Evolutionary conservation across 2,797 vertebrate genomes (phyloP), one percentile per base, ranked within the genome.

Genomic region (Hephaestus fuliginosus): DNA sequence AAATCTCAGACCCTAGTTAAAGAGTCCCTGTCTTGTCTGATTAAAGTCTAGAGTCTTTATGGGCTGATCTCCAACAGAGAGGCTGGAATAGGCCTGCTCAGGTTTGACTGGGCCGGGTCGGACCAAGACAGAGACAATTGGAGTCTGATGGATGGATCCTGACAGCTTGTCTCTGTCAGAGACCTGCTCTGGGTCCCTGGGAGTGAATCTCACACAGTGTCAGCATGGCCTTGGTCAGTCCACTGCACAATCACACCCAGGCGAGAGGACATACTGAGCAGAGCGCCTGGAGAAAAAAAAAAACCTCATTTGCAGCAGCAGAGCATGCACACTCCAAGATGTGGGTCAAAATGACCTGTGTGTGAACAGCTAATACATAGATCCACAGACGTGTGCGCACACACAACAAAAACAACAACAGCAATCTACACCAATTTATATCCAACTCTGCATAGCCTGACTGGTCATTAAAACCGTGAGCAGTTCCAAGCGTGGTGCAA

Each of bases 111-210:
- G 76, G 74, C 52, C 30, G 18, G 57, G 74, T 57, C 15, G 49
- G 66, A 67, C 66, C 55, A 66, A 66, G 61, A 75, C 18, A 64
- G 46, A 80, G 69, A 81, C 72, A 89, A 78, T 52, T 62, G 78
- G 70, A 52, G 52, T 67, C 65, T 88, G 94, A 93, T 76, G 73
- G 85, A 93, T 88, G 81, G 80, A 89, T 52, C 74, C 82, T 87
- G 91, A 91, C 89, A 90, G 91, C 72, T 80, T 73, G 78, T 86
- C 84, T 88, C 88, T 86, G 91, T 84, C 82, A 84, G 82, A 88
- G 87, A 86, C 74, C 76, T 73, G 73, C 48, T 85, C 70, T 52
- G 74, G 74, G 81, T 78, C 84, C 62, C 69, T 30, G 61, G 65
- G 70, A 86, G 80, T 90, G 80, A 89, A 78, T 90, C 86, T 85